Conservation (phyloP, 2,113 vertebrate species). For the Festucalex cinctus region DNA sequence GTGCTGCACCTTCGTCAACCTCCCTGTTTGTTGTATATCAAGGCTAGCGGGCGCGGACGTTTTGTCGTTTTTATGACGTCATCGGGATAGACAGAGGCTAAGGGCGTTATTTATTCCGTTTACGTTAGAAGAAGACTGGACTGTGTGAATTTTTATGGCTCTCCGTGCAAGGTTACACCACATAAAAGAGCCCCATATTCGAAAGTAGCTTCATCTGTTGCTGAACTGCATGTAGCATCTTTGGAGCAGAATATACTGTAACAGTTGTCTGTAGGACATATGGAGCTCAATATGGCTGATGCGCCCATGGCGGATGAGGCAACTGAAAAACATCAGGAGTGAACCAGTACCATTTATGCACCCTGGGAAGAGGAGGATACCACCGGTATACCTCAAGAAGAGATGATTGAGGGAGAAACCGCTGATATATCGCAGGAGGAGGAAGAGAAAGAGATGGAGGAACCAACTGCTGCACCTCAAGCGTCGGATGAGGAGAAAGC, state of each 20-base stretch:
- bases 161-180: not conserved
- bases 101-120: too few relatives aligned
- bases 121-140: not conserved
- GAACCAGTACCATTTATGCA: not conserved
- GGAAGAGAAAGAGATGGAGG: not conserved
- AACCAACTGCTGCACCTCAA: not conserved
- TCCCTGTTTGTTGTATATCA: conserved; percentile 1
- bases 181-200: not conserved
- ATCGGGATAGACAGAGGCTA: too few relatives aligned
- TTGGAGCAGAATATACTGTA: not conserved
- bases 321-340: not conserved
- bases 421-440: not conserved
- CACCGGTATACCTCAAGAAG: not conserved
- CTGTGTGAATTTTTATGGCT: not conserved
- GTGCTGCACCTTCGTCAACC: not conserved
- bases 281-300: not conserved
- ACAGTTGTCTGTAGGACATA: not conserved
- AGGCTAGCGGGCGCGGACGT: not conserved
- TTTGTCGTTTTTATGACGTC: not conserved
- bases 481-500: not conserved
- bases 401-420: not conserved
- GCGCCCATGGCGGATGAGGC: too few relatives aligned
- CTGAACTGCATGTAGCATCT: not conserved
- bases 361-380: not conserved
- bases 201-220: not conserved